Percentiles rank a stretch among this genome's conserved stretches.
phyloP scores from a whole-genome alignment of 2,888 invertebrate genomes.

The Eupeodes luniger region DNA sequence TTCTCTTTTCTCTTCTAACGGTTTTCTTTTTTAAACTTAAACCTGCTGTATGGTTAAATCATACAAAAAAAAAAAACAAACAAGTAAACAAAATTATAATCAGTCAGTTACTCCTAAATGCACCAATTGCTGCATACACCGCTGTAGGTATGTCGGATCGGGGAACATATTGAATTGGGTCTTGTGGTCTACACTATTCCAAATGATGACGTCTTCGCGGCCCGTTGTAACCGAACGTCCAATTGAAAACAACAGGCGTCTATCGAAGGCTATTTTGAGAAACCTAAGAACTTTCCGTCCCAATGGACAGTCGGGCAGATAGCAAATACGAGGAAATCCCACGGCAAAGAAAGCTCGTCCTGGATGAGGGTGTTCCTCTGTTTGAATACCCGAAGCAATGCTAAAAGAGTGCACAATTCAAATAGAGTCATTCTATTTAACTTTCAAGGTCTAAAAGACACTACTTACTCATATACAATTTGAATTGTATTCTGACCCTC shows the following conservation, averaged over 20 bases:
- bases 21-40: conserved; percentile 38
- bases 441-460: conserved; percentile 59
- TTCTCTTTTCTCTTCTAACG: conserved; percentile 16
- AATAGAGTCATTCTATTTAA: not conserved
- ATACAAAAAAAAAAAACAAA: conserved; percentile 6
- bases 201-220: conserved; percentile 94
- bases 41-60: conserved; percentile 28
- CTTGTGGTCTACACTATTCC: conserved; percentile 96
- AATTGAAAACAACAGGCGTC: conserved; percentile 93
- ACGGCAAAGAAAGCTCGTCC: conserved; percentile 95
- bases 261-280: conserved; percentile 92
- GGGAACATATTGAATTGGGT: conserved; percentile 92
- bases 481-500: conserved; percentile 89
- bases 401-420: conserved; percentile 83
- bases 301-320: conserved; percentile 92
- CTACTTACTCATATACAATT: conserved; percentile 92
- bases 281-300: conserved; percentile 91
- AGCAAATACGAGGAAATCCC: conserved; percentile 92
- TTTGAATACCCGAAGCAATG: conserved; percentile 94
- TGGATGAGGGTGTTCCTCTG: conserved; percentile 91
- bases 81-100: conserved; percentile 45
- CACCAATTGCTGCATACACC: conserved; percentile 84
- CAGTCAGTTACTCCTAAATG: conserved; percentile 84
- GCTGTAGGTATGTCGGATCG: conserved; percentile 90
- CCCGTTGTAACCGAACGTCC: conserved; percentile 95